phyloP scores from a whole-genome alignment of 1,140 invertebrate genomes.

The Drosophila bocqueti region DNA sequence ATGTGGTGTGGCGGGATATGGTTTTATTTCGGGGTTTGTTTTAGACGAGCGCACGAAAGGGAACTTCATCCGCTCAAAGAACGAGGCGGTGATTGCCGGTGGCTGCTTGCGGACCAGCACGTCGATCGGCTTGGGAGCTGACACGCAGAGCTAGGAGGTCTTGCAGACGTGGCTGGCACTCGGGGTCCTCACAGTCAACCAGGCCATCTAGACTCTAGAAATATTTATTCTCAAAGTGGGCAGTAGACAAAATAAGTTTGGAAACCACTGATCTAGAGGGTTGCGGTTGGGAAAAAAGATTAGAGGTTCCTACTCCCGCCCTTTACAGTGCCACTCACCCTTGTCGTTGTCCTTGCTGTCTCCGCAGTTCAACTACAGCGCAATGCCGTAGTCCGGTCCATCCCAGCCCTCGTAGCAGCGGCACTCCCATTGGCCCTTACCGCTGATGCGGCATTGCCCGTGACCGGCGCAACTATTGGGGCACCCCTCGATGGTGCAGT shows the following conservation, averaged over 20 bases:
- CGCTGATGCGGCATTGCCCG: slow-evolving; percentile 93
- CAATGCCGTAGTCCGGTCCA: slow-evolving; percentile 95
- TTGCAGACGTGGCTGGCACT: slow-evolving; percentile 93
- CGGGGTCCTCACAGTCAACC: slow-evolving; percentile 98
- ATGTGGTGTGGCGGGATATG: slow-evolving; percentile 50
- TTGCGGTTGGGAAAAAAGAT: not conserved
- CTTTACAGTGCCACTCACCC: slow-evolving; percentile 88
- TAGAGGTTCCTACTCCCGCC: not conserved
- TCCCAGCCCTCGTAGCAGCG: slow-evolving; percentile 97
- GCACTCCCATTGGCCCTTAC: slow-evolving; percentile 95
- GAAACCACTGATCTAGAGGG: no score
- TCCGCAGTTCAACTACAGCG: slow-evolving; percentile 95
- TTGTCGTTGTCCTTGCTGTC: slow-evolving; percentile 98
- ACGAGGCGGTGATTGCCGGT: slow-evolving; percentile 97
- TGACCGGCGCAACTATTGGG: slow-evolving; percentile 94
- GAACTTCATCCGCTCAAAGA: slow-evolving; percentile 99
- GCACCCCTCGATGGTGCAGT: slow-evolving; percentile 98
- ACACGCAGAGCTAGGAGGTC: slow-evolving; percentile 94
- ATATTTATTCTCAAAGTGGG: no score
- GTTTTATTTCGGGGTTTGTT: slow-evolving; percentile 64
- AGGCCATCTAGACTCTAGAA: no score
- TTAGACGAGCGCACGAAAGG: slow-evolving; percentile 86
- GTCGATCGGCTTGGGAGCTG: slow-evolving; percentile 96
- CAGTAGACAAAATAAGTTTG: no score
- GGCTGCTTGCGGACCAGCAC: slow-evolving; percentile 97